Conservation (phyloP, 2,888 invertebrate species). For the Eurytoma californica region DNA sequence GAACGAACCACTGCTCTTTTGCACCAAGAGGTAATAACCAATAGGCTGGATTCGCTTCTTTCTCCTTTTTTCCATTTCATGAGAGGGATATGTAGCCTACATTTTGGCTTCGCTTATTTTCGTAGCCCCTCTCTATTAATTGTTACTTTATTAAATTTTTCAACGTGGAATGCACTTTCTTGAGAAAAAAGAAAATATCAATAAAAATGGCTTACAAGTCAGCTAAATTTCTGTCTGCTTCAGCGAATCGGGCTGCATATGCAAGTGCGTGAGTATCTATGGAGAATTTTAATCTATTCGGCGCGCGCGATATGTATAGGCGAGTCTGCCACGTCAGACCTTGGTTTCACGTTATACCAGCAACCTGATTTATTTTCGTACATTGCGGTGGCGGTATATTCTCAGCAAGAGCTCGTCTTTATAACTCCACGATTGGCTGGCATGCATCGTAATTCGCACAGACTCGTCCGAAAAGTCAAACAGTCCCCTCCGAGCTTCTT, state of each 20-base stretch:
- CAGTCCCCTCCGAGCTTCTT: neutral
- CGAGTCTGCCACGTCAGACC: constrained; percentile 21
- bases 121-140: neutral
- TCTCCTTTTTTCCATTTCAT: neutral
- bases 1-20: neutral
- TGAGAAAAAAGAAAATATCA: too few relatives aligned
- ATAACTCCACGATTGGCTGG: constrained; percentile 29
- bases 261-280: constrained; percentile 1
- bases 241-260: neutral
- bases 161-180: too few relatives aligned
- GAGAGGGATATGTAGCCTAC: too few relatives aligned
- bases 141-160: too few relatives aligned
- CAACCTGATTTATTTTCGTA: constrained; percentile 64
- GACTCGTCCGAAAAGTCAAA: constrained; percentile 10
- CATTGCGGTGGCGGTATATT: constrained; percentile 58
- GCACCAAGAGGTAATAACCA: neutral
- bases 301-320: constrained; percentile 28
- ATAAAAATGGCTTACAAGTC: too few relatives aligned
- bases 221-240: neutral
- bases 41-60: neutral
- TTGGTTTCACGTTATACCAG: constrained; percentile 52
- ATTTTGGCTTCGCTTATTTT: too few relatives aligned
- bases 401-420: constrained; percentile 42
- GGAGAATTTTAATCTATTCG: constrained; percentile 34
- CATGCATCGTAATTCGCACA: constrained; percentile 24